Base-by-base conservation (phyloP, 2,888 invertebrate species). In the Sclerodermus sp. region DNA sequence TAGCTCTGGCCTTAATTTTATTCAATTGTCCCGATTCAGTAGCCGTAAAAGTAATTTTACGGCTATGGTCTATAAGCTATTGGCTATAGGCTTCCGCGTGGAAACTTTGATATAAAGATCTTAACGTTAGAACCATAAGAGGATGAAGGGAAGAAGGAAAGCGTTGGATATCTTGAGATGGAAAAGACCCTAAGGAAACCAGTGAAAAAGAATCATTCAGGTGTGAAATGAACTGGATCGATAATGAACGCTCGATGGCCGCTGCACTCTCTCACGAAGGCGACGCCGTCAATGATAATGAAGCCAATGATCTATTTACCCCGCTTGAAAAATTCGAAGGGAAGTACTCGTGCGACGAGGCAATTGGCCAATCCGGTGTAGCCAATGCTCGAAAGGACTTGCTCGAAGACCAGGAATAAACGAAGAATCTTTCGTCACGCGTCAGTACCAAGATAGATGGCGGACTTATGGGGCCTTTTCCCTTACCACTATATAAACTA, bases 401-500 rank as follows among this genome's bases (percentile, higher is more conserved):
- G 42, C 45, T 16, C 16, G 46, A 67, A 63, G 57, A 64, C 60
- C 63, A 60, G 60, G 57, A 55, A 60, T 61, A 61, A 62, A 60
- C 61, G 60, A 53, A 62, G 66, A 63, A 66, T 67, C 66, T 56
- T 59, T 67, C 71, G 76, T 76, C 73, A 76, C 74, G 77, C 76
- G 68, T 71, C 72, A 71, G 67, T 74, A 67, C 70, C 68, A 60
- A 66, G 65, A 68, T 68, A 66, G 69, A 76, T 70, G 70, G 62
- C 53, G 64, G 69, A 65, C 67, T 70, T 67, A 62, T 69, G 67
- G 50, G 32, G 43, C 47, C 15, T 47, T 52, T 42, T 45, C 38
- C 16, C 43, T 14, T 47, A 6, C n/a, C 14, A 18, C 58, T 71
- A 76, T 76, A 76, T 76, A 76, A 76, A 69, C 68, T 68, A 70